A percentile compares a stretch with the other conserved stretches of the same genome.
These are phyloP conservation scores for Spondyliosoma cantharus DNA, from an alignment of 2,797 vertebrate species.

Conservation along the genomic window DNA sequence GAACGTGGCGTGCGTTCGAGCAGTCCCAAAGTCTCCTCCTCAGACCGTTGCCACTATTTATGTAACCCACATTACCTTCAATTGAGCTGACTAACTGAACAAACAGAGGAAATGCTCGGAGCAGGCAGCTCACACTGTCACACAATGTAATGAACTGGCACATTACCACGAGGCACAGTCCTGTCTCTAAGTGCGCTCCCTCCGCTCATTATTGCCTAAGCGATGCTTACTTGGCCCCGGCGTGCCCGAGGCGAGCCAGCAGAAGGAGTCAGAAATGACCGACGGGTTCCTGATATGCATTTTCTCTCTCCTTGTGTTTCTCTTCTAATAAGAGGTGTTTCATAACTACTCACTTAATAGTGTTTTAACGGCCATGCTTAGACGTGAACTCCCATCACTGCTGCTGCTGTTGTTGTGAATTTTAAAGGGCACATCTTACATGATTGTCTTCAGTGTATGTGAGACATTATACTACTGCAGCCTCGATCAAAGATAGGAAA, in stretches of 20 bases:
- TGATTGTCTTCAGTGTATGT: slow-evolving; percentile 2
- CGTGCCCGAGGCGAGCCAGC: slow-evolving; percentile 37
- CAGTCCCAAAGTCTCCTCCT: slow-evolving; percentile 44
- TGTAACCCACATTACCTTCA: slow-evolving; percentile 67
- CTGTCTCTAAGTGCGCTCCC: slow-evolving; percentile 65
- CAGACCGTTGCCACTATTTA: slow-evolving; percentile 56
- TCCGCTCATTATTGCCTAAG: slow-evolving; percentile 68
- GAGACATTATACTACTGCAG: slow-evolving; percentile 16
- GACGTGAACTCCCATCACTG: slow-evolving; percentile 31
- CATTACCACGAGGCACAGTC: slow-evolving; percentile 69
- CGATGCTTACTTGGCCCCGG: slow-evolving; percentile 59
- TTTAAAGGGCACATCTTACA: neutral
- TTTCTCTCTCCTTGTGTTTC: slow-evolving; percentile 20
- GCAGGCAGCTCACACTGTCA: slow-evolving; percentile 67
- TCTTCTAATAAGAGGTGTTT: slow-evolving; percentile 57
- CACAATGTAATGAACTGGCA: slow-evolving; percentile 78
- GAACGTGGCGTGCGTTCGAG: slow-evolving; percentile 43
- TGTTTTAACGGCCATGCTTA: slow-evolving; percentile 56
- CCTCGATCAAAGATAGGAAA: no score
- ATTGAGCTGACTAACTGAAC: slow-evolving; percentile 70
- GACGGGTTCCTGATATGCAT: slow-evolving; percentile 39
- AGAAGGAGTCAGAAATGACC: slow-evolving; percentile 55
- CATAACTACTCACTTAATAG: slow-evolving; percentile 55
- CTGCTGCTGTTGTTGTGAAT: slow-evolving; percentile 14
- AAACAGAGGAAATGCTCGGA: slow-evolving; percentile 69